Percentiles rank a stretch among this genome's conserved stretches.
Conservation (phyloP, 2,113 vertebrate species). For the Neolamprologus sp. region DNA sequence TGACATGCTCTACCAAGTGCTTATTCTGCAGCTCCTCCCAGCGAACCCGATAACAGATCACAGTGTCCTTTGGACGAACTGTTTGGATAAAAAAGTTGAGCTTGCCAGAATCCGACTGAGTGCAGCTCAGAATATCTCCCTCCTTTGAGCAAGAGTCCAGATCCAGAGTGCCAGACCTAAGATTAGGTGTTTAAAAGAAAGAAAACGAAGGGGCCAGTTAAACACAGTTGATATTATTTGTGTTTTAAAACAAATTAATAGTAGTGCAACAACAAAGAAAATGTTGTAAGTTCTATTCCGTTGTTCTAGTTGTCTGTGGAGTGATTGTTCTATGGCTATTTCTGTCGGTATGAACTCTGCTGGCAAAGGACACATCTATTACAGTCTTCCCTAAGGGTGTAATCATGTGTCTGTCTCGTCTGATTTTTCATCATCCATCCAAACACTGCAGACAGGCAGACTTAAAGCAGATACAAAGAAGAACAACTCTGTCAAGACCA, state of each 20-base stretch:
- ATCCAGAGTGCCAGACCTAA: conserved; percentile 79
- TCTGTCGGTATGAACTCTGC: background rate
- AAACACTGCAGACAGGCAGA: background rate
- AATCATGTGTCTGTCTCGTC: conserved; percentile 20
- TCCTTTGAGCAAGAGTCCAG: conserved; percentile 88
- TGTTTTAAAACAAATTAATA: background rate
- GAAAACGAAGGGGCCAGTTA: background rate
- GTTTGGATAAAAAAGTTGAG: conserved; percentile 93
- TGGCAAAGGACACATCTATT: background rate
- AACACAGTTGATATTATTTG: background rate
- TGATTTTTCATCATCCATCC: conserved; percentile 13
- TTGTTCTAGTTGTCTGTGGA: background rate
- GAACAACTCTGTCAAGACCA: background rate
- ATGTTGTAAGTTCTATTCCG: background rate
- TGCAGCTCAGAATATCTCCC: conserved; percentile 77
- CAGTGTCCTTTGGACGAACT: conserved; percentile 81
- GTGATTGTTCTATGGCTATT: background rate
- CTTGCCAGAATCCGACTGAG: conserved; percentile 71
- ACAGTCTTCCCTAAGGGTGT: conserved; percentile 20
- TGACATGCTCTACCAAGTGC: conserved; percentile 80
- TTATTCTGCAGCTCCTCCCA: conserved; percentile 82
- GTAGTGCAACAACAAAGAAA: background rate
- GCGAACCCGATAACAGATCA: conserved; percentile 92
- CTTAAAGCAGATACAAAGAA: background rate
- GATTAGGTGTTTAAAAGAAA: background rate